These are phyloP conservation scores for Drosophila borborema DNA, from an alignment of 2,888 invertebrate species.

Conservation along the genomic window DNA sequence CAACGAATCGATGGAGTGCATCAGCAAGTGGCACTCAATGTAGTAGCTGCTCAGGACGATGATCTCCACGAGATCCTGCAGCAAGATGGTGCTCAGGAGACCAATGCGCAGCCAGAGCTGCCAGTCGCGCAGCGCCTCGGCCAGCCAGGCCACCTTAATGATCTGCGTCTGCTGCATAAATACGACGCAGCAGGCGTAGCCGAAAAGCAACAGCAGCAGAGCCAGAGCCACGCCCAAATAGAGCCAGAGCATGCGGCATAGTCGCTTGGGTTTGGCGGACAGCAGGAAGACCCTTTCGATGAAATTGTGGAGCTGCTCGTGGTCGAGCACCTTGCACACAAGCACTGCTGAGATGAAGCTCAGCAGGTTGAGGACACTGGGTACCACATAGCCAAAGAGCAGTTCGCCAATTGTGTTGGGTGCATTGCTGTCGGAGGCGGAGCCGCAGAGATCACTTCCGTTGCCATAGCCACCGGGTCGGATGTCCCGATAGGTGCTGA, in stretches of 20 bases:
- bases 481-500: constrained; percentile 68
- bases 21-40: constrained; percentile 91
- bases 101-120: constrained; percentile 83
- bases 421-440: constrained; percentile 4
- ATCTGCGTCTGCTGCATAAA: constrained; percentile 76
- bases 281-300: constrained; percentile 93
- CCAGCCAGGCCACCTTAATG: constrained; percentile 72
- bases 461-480: constrained; percentile 45
- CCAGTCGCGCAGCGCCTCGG: constrained; percentile 60
- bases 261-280: constrained; percentile 89
- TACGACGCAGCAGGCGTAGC: constrained; percentile 86
- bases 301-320: constrained; percentile 92
- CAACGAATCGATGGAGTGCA: constrained; percentile 89
- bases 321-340: constrained; percentile 91
- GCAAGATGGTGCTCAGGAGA: constrained; percentile 89
- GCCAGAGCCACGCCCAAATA: constrained; percentile 89
- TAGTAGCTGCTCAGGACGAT: constrained; percentile 93
- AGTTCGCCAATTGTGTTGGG: constrained; percentile 88
- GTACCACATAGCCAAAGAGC: constrained; percentile 90
- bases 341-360: constrained; percentile 91
- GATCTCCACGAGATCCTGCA: constrained; percentile 93
- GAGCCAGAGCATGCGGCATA: constrained; percentile 90
- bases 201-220: constrained; percentile 90
- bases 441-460: constrained; percentile 43
- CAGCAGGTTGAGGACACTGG: constrained; percentile 89